Evolutionary conservation across 2,113 vertebrate genomes (phyloP).

Genomic region (Galeopterus variegatus): DNA sequence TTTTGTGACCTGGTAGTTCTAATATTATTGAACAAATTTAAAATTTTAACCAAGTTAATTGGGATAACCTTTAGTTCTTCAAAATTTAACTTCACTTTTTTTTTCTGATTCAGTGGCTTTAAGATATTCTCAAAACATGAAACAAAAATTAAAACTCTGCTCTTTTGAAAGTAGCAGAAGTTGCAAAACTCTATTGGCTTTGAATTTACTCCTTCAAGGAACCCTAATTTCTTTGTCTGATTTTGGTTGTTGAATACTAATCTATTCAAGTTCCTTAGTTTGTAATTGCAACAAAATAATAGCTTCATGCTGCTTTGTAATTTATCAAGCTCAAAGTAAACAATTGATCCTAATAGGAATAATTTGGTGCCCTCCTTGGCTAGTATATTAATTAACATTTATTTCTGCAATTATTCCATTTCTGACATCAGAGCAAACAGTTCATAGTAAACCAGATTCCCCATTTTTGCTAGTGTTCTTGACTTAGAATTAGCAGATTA

Average conservation of each 20-base stretch:
- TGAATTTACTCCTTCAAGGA: neutral
- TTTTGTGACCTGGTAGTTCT: neutral
- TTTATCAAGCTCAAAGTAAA: constrained; percentile 49
- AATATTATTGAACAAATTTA: neutral
- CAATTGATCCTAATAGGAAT: neutral
- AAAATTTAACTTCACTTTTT: constrained; percentile 25
- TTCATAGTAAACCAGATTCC: neutral
- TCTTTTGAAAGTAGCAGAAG: neutral
- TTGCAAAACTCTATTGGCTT: neutral
- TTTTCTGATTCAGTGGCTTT: neutral
- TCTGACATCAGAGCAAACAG: neutral
- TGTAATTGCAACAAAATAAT: neutral
- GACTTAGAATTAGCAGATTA: neutral
- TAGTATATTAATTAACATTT: constrained; percentile 7
- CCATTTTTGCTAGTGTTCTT: neutral
- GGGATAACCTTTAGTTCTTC: neutral
- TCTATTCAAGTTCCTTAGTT: neutral
- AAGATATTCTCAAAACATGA: neutral
- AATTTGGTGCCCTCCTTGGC: constrained; percentile 42
- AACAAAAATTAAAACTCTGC: neutral
- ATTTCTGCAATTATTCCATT: neutral
- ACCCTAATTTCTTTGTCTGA: neutral
- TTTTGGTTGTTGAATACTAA: neutral
- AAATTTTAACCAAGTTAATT: constrained; percentile 31
- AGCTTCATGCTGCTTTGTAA: neutral